A percentile compares a stretch with the other conserved stretches of the same genome.
Conservation (phyloP, 2,797 vertebrate species). For the Myotis vivesi region DNA sequence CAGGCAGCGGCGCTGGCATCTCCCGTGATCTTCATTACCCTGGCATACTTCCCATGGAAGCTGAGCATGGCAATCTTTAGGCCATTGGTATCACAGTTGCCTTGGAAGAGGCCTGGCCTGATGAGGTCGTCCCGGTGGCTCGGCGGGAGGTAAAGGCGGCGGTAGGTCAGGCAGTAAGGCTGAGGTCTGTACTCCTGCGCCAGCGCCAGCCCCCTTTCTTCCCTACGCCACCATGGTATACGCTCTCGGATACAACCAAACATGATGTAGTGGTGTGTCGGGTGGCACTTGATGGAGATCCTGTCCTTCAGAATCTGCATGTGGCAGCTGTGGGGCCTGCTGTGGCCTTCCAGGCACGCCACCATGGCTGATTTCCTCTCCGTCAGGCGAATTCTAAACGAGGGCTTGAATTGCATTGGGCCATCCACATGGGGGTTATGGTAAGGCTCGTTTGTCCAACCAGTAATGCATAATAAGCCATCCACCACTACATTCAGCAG, state of each 20-base stretch:
- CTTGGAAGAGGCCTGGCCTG: too few relatives aligned
- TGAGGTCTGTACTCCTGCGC: too few relatives aligned
- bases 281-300: constrained; percentile 98
- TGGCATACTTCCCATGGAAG: background rate
- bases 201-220: too few relatives aligned
- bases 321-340: constrained; percentile 96
- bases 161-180: background rate
- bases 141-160: background rate
- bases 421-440: constrained; percentile 97
- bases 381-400: too few relatives aligned
- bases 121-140: background rate
- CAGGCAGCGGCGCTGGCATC: constrained; percentile 97
- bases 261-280: constrained; percentile 98
- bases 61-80: too few relatives aligned
- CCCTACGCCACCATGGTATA: too few relatives aligned
- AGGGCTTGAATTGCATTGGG: constrained; percentile 85
- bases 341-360: constrained; percentile 98
- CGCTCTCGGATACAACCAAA: constrained; percentile 96
- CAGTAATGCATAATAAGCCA: constrained; percentile 93
- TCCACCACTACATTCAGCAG: constrained; percentile 98
- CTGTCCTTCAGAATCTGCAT: constrained; percentile 98
- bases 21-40: constrained; percentile 81
- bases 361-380: constrained; percentile 79
- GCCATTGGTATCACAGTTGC: rapidly evolving
- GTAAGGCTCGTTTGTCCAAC: constrained; percentile 98